Base-by-base conservation (phyloP, 2,888 invertebrate species). In the Apodemia zela region DNA sequence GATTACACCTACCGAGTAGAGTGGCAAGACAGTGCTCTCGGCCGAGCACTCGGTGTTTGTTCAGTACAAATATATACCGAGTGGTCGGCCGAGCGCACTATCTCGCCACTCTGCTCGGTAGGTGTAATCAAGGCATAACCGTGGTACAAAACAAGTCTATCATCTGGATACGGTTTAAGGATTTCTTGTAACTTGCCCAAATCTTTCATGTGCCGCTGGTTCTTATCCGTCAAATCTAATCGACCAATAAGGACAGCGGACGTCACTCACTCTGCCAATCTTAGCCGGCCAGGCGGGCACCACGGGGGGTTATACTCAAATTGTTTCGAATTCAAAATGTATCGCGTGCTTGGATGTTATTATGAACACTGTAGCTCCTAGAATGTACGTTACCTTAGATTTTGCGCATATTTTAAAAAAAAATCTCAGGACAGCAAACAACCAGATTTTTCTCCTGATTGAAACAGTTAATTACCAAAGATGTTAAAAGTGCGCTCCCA, bases 261-360 rank as follows among this genome's bases (percentile, higher is more conserved):
- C 89, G 91, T 91, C 90, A 90, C 88, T 90, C 91, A 87, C 79
- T 83, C 84, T 86, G 89, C 87, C 87, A 86, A 89, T 89, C 88
- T 80, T 82, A 81, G 77, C 74, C 75, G 67, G 82, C 85, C 78
- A 78, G 82, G 82, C 79, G 80, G 71, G 77, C 89, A 70, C 89
- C 75, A 82, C 89, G 84, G 90, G 90, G 87, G 89, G 84, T 79
- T 78, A 82, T 80, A 82, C 82, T 81, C 75, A 82, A 86, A 85
- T 77, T 80, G 80, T 81, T 82, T 76, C 78, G 67, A 68, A 54
- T 54, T 25, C 54, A 71, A 70, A 69, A 64, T 66, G 78, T 82
- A 87, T 88, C 86, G 84, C 87, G 86, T 88, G 89, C 77, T 82
- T 75, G 79, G 76, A 77, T 81, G 81, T 78, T 83, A 84, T 88